Base-by-base conservation (phyloP, 2,113 vertebrate genomes). In the Odontesthes bonariensis region DNA sequence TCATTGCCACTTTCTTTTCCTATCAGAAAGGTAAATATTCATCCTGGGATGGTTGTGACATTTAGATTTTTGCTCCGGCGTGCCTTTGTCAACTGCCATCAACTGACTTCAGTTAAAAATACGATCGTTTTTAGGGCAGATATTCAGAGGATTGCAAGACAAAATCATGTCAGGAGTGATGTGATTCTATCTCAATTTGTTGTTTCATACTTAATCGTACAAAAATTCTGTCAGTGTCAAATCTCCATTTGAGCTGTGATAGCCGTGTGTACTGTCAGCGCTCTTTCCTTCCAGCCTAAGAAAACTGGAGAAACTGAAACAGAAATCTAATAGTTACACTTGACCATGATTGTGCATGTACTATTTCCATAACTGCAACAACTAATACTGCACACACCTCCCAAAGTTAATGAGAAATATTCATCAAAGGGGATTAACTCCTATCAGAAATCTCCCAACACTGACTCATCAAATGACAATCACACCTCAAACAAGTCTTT, bases 331-430 rank as follows among this genome's bases (percentile, higher is more conserved):
- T 69, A 32, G 51, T 69, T 74, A 58, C 66, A 87, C 69, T 65
- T 73, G 40, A 73, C 64, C 71, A 12, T 69, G 42, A 49, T 56
- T 82, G 19, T 72, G 49, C 27, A 40, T 56, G 0, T 69, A 63
- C 59, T 62, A 58, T 71, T 83, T 85, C 81, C 71, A 75, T 31
- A 55, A 49, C 58, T 13, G 70, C 84, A 60, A 46, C 56, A 62
- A 65, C 23, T 55, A 52, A 22, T 73, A 52, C 27, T 27, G 19
- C 53, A 46, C 33, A 49, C 59, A 54, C 69, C 71, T 83, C 59
- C 54, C 6, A 46, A 73, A 82, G 82, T 89, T 90, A 91, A 92
- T 91, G 88, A 92, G 86, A 89, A 91, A 85, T 88, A 91, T 87
- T 91, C 85, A 90, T 89, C 73, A 87, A 88, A 85, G 55, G 20